These are phyloP conservation scores for Cyprinodon tularosa DNA, from an alignment of 2,113 vertebrate species.

Conservation along the genomic window DNA sequence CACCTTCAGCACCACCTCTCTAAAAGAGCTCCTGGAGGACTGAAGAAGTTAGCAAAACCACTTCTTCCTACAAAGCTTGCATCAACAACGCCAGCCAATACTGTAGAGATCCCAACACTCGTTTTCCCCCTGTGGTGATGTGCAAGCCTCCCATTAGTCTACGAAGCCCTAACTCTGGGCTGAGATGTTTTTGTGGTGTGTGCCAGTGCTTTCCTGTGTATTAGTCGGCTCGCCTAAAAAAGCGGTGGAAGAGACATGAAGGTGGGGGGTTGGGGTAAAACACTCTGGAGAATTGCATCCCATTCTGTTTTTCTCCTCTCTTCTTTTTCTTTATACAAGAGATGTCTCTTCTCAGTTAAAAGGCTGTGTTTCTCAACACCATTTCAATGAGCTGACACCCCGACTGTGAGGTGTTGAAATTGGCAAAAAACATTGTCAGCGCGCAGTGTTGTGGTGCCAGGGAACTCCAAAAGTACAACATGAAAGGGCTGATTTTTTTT, in stretches of 20 bases:
- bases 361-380: constrained; percentile 70
- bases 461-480: constrained; percentile 71
- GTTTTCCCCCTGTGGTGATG: constrained; percentile 58
- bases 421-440: constrained; percentile 64
- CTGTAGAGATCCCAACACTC: constrained; percentile 45
- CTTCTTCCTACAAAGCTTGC: constrained; percentile 54
- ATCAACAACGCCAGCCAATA: constrained; percentile 60
- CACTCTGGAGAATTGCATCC: constrained; percentile 75
- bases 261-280: constrained; percentile 51
- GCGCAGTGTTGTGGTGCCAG: constrained; percentile 56
- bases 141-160: constrained; percentile 64
- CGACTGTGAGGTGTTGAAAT: constrained; percentile 76
- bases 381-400: constrained; percentile 76
- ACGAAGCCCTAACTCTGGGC: constrained; percentile 66
- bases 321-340: constrained; percentile 45
- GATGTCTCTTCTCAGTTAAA: constrained; percentile 77
- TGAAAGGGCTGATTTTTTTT: constrained; percentile 60
- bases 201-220: constrained; percentile 72
- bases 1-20: constrained; percentile 20
- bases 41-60: constrained; percentile 57
- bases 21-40: constrained; percentile 59
- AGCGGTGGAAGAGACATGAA: constrained; percentile 65
- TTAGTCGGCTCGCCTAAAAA: constrained; percentile 73
- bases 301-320: constrained; percentile 72
- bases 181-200: constrained; percentile 75